Conservation (phyloP, 2,113 vertebrate genomes). For the Daphoenositta chrysoptera region DNA sequence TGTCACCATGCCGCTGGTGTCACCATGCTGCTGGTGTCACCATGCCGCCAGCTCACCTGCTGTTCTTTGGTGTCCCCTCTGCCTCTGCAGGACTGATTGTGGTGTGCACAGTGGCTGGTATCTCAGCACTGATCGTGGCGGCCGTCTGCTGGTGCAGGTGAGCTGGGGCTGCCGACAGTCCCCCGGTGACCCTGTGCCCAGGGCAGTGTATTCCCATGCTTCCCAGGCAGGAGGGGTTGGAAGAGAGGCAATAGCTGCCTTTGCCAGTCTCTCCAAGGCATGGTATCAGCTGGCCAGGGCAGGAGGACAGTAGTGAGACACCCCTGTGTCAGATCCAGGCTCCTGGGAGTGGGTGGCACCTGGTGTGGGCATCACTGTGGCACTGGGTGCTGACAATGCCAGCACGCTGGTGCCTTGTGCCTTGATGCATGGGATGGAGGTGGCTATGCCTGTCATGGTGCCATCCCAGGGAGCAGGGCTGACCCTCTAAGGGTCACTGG, state of each 20-base stretch:
- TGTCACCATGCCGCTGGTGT: neutral
- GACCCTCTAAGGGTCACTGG: neutral
- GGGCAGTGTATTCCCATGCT: neutral
- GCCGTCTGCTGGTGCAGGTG: slow-evolving; percentile 88
- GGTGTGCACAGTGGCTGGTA: slow-evolving; percentile 74
- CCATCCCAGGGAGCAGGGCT: neutral
- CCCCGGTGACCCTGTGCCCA: neutral
- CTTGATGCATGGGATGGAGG: neutral
- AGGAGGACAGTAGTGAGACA: neutral
- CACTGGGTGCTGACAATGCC: rapidly evolving
- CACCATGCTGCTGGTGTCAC: neutral
- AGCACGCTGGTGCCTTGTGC: rapidly evolving
- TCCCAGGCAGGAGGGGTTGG: rapidly evolving
- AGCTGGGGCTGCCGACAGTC: neutral
- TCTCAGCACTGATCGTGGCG: slow-evolving; percentile 74
- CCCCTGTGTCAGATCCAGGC: neutral
- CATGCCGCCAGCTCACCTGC: rapidly evolving
- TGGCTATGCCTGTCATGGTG: neutral
- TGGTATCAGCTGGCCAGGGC: rapidly evolving
- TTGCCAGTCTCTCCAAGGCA: neutral
- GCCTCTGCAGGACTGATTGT: slow-evolving; percentile 78
- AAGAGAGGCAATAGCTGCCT: neutral
- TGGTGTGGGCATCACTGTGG: neutral
- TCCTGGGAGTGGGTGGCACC: neutral
- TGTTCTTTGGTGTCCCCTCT: neutral